phyloP scores from a whole-genome alignment of 2,113 vertebrate species.

The Hystrix cristata region DNA sequence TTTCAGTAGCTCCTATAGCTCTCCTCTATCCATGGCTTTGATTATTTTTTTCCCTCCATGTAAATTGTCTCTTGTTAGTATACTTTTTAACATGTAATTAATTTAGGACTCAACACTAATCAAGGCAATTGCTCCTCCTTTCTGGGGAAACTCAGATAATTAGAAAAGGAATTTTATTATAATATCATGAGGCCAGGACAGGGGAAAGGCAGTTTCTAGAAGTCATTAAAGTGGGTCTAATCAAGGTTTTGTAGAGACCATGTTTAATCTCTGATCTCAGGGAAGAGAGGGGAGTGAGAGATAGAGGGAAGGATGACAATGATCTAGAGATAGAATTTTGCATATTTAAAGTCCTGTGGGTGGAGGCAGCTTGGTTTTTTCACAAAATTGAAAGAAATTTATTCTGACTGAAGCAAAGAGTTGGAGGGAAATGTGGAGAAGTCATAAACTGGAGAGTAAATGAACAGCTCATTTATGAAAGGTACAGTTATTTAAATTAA shows the following conservation, averaged over 20 bases:
- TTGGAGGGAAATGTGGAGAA: not conserved
- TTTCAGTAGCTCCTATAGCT: not conserved
- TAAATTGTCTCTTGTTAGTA: not conserved
- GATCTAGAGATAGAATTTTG: not conserved
- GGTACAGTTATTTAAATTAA: conserved; percentile 25
- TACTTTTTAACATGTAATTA: not conserved
- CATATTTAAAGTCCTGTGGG: not conserved
- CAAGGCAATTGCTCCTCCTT: not conserved
- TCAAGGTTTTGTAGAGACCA: not conserved
- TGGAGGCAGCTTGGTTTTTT: not conserved
- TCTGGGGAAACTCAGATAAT: not conserved
- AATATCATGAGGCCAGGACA: not conserved
- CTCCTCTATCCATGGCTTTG: not conserved
- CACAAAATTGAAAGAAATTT: not conserved
- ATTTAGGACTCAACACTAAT: not conserved
- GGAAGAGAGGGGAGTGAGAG: not conserved
- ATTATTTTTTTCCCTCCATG: not conserved
- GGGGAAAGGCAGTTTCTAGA: not conserved
- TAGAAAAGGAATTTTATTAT: not conserved
- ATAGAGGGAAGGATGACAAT: not conserved
- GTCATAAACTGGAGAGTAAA: conserved; percentile 12
- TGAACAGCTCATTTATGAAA: not conserved
- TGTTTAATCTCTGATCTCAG: conserved; percentile 2
- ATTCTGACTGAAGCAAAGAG: not conserved
- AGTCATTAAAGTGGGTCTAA: not conserved